Evolutionary conservation across 2,888 invertebrate species (phyloP).

Genomic region (Heliconius sara): DNA sequence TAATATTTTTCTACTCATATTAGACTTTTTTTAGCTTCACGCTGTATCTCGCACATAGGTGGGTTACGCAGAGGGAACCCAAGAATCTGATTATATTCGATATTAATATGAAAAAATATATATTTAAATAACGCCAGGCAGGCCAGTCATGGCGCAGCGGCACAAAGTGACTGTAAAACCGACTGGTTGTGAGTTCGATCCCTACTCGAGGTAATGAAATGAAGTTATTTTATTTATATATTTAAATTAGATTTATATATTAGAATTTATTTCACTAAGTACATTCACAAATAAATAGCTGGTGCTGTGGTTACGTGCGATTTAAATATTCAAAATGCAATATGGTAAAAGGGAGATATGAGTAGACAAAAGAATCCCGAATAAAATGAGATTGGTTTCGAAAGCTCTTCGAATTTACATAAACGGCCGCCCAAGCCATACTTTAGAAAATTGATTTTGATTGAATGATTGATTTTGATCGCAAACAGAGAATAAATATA

Average conservation of each 20-base stretch:
- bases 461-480: neutral
- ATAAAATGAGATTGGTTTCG: neutral
- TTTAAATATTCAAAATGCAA: neutral
- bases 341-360: neutral
- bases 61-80: neutral
- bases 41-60: neutral
- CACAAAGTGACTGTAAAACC: too few relatives aligned
- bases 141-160: too few relatives aligned
- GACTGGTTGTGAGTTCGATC: too few relatives aligned
- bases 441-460: neutral
- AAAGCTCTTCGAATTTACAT: slow-evolving; percentile 2
- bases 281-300: neutral
- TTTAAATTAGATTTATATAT: too few relatives aligned
- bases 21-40: neutral
- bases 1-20: neutral
- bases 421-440: neutral
- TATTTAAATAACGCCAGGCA: too few relatives aligned
- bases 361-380: neutral
- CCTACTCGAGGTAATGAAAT: too few relatives aligned
- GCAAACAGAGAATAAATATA: too few relatives aligned
- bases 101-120: neutral
- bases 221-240: too few relatives aligned
- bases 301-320: neutral
- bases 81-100: neutral
- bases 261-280: neutral